Base-by-base conservation (phyloP, 2,888 invertebrate species). In the Xanthorhoe designata region DNA sequence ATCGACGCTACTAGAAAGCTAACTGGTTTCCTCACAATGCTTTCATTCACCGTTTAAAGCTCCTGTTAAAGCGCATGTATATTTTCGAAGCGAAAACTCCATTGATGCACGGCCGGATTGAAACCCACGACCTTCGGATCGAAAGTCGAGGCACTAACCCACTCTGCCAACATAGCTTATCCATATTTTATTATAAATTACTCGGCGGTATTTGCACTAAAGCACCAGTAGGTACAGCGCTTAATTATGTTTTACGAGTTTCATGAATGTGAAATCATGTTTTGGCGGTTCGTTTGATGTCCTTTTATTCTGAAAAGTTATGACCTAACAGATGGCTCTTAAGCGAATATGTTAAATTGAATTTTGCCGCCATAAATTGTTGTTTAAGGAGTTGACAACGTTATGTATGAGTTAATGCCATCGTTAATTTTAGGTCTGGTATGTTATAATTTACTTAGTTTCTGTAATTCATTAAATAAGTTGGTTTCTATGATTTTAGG, bases 171-270 rank as follows among this genome's bases (percentile, higher is more conserved):
- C 24, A 4, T 3, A 19, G 2, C 17, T 5, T 24, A 50, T 50
- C 32, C 32, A 51, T 51, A 51, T 17, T 51, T 51, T 19, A 52
- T 52, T 47, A 1, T 17, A 17, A 47, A 17, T 15, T 47, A 47
- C 47, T 1, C 47, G 8, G 47, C 8, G 17, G 47, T 47, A 17
- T 47, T 47, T 47, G 47, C 15, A 47, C 47, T 17, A 8, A 47
- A 15, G 8, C 17, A 7, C 17, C 35, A 9, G 35, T 35, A 17
- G 29, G 19, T 42, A 42, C n/a, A 35, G 24, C 45, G 10, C 47
- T 65, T 69, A 62, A 67, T 68, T 67, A 67, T 66, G 66, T 68
- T 73, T 70, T 69, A 71, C 63, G 64, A 66, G 49, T 54, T 68
- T 52, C 69, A 66, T 68, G 69, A 67, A 67, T 70, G 64, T 59